Evolutionary conservation across 2,888 invertebrate genomes (phyloP), one percentile per base, ranked within the genome.

Genomic region (Dinocampus coccinellae): DNA sequence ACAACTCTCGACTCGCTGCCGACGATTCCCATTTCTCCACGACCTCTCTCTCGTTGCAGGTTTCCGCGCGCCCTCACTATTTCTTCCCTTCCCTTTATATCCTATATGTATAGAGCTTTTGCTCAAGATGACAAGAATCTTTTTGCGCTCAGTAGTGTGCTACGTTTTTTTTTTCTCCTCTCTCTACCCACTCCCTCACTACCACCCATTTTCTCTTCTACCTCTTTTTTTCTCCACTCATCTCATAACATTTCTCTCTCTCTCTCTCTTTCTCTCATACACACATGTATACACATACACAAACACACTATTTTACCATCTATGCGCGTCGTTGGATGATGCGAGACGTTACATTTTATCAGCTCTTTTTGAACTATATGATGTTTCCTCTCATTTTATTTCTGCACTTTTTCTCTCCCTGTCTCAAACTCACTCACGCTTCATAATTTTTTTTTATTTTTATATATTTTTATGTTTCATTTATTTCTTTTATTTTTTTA

Each of bases 11-110:
- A 74, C 68, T 74, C 60, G 65, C 62, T 68, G 34, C 55, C 53
- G 61, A 71, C 57, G 60, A 62, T 61, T 75, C 73, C 76, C 76
- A 76, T 77, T 76, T 73, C 74, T 67, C 77, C 70, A 72, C 70
- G n/a, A n/a, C n/a, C n/a, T n/a, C 73, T 73, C 53, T 55, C 70
- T 70, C 72, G 58, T 72, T 74, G 74, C 60, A 39, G 58, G 61
- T 52, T 55, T 57, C 63, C 57, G 26, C 69, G 75, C 71, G 29
- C 29, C 7, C 29, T 65, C 26, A 24, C 33, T 47, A 22, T 10
- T 24, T n/a, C 64, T 47, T 61, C 22, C 69, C 53, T 42, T 57
- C 60, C 29, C 60, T 58, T 10, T 58, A 61, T 73, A 73, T 67
- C 47, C 47, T 47, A 52, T 39, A 67, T 13, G 16, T 29, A 62